phyloP scores from a whole-genome alignment of 1,140 invertebrate genomes.

The Pinna nobilis region DNA sequence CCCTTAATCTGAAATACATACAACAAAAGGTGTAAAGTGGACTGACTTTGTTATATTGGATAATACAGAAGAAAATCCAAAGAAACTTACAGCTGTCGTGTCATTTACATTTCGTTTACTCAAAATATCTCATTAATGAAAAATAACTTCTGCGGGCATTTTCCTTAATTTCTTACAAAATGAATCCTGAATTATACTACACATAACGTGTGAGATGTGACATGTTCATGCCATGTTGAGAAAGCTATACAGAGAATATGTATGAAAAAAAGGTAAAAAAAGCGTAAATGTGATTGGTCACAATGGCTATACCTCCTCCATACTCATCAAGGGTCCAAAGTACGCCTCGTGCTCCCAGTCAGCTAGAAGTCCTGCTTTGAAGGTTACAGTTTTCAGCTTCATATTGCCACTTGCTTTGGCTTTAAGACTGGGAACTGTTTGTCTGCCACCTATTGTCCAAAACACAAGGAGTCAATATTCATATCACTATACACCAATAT shows the following conservation, averaged over 20 bases:
- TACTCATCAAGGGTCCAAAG: constrained; percentile 67
- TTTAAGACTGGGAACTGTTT: constrained; percentile 16
- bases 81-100: no score
- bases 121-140: no score
- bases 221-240: no score
- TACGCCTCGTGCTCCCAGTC: constrained; percentile 69
- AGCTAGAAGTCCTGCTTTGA: constrained; percentile 70
- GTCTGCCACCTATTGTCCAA: not conserved
- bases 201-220: no score
- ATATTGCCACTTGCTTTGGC: constrained; percentile 27
- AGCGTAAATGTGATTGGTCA: no score
- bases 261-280: not conserved
- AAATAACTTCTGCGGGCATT: no score
- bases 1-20: constrained; percentile 59
- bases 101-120: no score
- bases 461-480: not conserved
- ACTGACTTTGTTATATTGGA: not conserved
- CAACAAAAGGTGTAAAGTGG: constrained; percentile 11
- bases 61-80: no score
- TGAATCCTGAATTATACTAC: no score
- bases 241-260: not conserved
- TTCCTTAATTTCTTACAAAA: no score
- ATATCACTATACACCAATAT: not conserved
- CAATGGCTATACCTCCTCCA: constrained; percentile 73
- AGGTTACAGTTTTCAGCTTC: constrained; percentile 50